Evolutionary conservation across 35 echinoderm and acorn worm species (phyloP).

Genomic region (Patiria miniata): DNA sequence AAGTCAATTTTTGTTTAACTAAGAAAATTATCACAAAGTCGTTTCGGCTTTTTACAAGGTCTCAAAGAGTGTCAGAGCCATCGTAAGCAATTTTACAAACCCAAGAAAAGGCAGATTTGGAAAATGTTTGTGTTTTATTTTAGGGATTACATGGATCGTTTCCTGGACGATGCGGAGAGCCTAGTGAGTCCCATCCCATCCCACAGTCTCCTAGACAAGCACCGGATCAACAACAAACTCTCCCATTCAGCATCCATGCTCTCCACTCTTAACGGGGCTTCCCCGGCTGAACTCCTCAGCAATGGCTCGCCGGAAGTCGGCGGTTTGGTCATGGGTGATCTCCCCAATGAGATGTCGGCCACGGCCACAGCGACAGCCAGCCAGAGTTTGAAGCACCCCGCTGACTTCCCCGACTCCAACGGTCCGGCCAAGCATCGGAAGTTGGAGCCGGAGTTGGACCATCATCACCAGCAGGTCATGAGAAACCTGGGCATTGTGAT

Average conservation of each 20-base stretch:
- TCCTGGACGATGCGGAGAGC: slow-evolving; percentile 92
- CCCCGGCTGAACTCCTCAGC: slow-evolving; percentile 51
- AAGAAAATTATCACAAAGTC: too few relatives aligned
- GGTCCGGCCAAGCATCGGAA: neutral
- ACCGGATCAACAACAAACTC: slow-evolving; percentile 64
- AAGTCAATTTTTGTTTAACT: too few relatives aligned
- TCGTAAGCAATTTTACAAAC: too few relatives aligned
- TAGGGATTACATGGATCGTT: slow-evolving; percentile 97
- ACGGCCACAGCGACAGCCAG: neutral
- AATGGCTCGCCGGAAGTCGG: slow-evolving; percentile 82
- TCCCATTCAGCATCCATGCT: slow-evolving; percentile 30
- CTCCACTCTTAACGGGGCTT: slow-evolving; percentile 50
- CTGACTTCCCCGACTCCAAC: neutral
- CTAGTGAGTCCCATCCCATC: slow-evolving; percentile 85
- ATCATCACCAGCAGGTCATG: too few relatives aligned
- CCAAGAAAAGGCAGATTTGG: too few relatives aligned
- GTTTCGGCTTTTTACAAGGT: too few relatives aligned
- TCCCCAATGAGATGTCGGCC: slow-evolving; percentile 71
- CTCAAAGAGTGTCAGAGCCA: too few relatives aligned
- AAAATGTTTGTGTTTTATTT: neutral
- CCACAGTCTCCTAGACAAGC: slow-evolving; percentile 76
- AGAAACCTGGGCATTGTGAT: too few relatives aligned
- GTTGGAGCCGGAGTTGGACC: neutral
- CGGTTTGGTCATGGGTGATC: slow-evolving; percentile 70
- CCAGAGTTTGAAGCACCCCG: neutral